Conservation (phyloP, 2,888 invertebrate species). For the Drosophila merina region DNA sequence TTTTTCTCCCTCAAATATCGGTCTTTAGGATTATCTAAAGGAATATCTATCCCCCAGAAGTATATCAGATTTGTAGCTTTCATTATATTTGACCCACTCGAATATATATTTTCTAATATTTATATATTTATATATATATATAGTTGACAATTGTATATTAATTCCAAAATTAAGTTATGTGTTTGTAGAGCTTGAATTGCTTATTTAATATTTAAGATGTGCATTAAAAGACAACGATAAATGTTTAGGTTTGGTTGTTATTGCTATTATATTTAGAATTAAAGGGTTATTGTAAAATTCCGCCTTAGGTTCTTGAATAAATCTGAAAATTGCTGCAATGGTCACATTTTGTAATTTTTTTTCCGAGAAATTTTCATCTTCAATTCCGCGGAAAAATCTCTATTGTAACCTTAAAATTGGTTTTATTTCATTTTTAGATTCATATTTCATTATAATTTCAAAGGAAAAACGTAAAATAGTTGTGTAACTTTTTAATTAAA, state of each 20-base stretch:
- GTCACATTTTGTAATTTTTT: too few relatives aligned
- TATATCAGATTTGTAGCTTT: too few relatives aligned
- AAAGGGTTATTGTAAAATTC: background rate
- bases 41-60: too few relatives aligned
- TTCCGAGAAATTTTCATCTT: too few relatives aligned
- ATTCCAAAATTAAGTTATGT: slow-evolving; percentile 39
- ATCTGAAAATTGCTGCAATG: background rate
- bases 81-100: background rate
- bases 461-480: background rate
- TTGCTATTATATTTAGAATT: background rate
- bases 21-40: too few relatives aligned
- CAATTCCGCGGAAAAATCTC: background rate
- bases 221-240: slow-evolving; percentile 49
- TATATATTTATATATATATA: slow-evolving; percentile 15
- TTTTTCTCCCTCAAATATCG: too few relatives aligned
- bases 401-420: background rate
- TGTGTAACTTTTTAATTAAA: background rate
- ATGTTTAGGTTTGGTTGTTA: slow-evolving; percentile 14
- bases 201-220: slow-evolving; percentile 37
- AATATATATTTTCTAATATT: background rate
- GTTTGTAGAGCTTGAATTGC: slow-evolving; percentile 27
- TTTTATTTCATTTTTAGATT: background rate
- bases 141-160: slow-evolving; percentile 38
- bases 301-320: slow-evolving; percentile 1
- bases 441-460: background rate